Percentiles rank a stretch among this genome's conserved stretches.
These are phyloP conservation scores for Nesoenas mayeri DNA, from an alignment of 2,113 vertebrate species.

Conservation along the genomic window DNA sequence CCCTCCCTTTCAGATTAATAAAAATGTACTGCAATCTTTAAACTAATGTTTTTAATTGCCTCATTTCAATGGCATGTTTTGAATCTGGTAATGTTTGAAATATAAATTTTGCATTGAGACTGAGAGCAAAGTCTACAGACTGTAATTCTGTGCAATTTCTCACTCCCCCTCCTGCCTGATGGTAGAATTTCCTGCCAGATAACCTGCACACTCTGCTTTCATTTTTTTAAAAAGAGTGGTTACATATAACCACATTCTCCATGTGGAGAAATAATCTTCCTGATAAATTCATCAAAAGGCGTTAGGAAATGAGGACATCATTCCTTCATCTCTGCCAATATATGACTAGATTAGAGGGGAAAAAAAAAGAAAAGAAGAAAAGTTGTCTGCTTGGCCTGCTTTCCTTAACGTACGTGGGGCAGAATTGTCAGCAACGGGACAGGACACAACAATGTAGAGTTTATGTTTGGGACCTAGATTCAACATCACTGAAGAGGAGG, in stretches of 20 bases:
- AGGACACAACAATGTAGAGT: neutral
- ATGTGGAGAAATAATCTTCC: neutral
- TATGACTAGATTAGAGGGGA: neutral
- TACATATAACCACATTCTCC: neutral
- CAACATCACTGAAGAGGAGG: neutral
- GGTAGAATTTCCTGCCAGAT: neutral
- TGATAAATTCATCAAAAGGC: conserved; percentile 10
- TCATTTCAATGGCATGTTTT: neutral
- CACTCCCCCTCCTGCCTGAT: neutral
- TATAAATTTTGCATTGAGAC: neutral
- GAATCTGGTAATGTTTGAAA: neutral
- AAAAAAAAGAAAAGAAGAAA: neutral
- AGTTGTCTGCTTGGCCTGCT: neutral
- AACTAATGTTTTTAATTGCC: neutral
- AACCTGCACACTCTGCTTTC: neutral
- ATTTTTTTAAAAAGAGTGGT: neutral
- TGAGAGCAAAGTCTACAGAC: neutral
- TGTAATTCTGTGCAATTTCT: neutral
- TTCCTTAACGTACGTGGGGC: neutral
- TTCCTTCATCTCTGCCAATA: neutral
- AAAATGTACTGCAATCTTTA: neutral
- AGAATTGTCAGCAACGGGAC: neutral
- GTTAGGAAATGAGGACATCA: neutral
- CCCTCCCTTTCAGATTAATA: neutral
- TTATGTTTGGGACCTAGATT: neutral